Evolutionary conservation across 2,113 vertebrate genomes (phyloP), one percentile per base, ranked within the genome.

Genomic region (Acrocephalus kingi): DNA sequence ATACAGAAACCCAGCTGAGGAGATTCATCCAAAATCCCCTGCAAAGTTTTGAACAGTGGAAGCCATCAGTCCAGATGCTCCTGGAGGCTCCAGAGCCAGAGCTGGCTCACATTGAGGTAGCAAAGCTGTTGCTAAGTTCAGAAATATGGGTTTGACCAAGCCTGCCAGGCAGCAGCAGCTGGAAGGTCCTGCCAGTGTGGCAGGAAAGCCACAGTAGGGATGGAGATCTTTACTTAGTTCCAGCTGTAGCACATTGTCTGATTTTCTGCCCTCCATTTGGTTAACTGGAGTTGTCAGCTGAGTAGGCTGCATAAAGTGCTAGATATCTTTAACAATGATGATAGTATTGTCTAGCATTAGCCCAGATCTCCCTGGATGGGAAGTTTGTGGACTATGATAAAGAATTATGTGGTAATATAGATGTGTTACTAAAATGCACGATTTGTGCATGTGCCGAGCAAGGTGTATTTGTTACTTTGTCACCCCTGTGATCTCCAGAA

Each of bases 41-140:
- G 69, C 97, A 97, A 61, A 97, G 97, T 49, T 99, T 98, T 94
- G 95, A 97, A 33, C 98, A 98, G 76, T 99, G 99, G 99, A 98
- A 96, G 72, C 96, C 93, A 9, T 88, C 93, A 3, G 97, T 98
- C 15, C 98, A 98, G 75, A 97, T 98, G 89, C 97, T 98, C 19
- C 96, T 99, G 97, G 98, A 99, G 19, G 69, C 98, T 67, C 97
- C 97, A 0, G 98, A 99, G 91, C 98, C 98, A 90, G 96, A 96
- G 1, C 94, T 98, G 91, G 97, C 98, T 39, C 97, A 97, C 86
- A 98, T 99, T 9, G 98, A 99, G 98, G 99, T 99, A 63, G 17
- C 10, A 82, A 68, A 68, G 61, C 67, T 91, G 52, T 59, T 73
- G 19, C 23, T 80, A 49, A 37, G 41, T 68, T 84, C 16, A 74